These are phyloP conservation scores for Atethmia centrago DNA, from an alignment of 2,888 invertebrate genomes.

Conservation along the genomic window DNA sequence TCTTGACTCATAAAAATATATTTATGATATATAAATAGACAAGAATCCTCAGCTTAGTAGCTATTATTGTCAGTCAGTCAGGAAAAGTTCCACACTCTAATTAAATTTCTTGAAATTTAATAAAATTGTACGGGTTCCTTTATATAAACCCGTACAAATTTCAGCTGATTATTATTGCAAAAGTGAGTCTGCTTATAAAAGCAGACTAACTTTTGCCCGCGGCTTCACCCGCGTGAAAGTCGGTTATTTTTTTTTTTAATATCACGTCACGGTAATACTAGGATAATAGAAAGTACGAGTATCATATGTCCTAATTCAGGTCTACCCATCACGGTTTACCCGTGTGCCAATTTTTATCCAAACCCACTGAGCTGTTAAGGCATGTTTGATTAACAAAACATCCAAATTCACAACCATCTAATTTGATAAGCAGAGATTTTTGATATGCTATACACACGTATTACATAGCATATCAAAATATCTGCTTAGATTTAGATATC, in stretches of 20 bases:
- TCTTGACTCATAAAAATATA: too few relatives aligned
- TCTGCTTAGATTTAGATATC: slow-evolving; percentile 8
- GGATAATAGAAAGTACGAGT: background rate
- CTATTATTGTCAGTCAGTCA: background rate
- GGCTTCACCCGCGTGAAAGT: background rate
- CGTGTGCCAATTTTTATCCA: background rate
- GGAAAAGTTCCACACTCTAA: background rate
- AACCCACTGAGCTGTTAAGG: background rate
- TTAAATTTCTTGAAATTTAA: background rate
- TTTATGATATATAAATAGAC: background rate
- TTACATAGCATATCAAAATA: background rate
- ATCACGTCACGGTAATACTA: too few relatives aligned
- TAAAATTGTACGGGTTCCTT: background rate
- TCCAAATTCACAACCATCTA: background rate
- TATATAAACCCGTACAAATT: too few relatives aligned
- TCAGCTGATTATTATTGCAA: too few relatives aligned
- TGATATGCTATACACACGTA: too few relatives aligned
- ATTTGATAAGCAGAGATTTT: background rate
- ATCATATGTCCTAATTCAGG: background rate
- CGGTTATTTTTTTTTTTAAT: too few relatives aligned
- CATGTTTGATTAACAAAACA: background rate
- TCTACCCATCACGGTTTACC: too few relatives aligned
- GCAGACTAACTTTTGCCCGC: background rate
- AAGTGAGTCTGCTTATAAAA: too few relatives aligned
- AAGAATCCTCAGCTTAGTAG: background rate